Evolutionary conservation across 2,888 invertebrate species (phyloP).

Genomic region (Chrysolina americana): DNA sequence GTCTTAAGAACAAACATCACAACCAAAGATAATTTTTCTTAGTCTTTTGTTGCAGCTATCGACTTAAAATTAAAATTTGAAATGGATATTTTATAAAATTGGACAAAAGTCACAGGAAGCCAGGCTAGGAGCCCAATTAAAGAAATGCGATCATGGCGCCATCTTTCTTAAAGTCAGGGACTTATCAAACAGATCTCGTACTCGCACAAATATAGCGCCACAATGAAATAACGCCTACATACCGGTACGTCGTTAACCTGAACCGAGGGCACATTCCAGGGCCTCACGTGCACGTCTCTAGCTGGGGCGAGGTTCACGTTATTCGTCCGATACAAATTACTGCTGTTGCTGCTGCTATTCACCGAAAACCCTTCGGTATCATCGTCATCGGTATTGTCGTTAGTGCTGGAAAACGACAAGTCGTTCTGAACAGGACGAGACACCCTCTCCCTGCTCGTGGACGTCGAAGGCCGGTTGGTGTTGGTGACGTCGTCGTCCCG

Average conservation of each 20-base stretch:
- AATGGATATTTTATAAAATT: too few relatives aligned
- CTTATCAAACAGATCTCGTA: too few relatives aligned
- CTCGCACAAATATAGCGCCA: too few relatives aligned
- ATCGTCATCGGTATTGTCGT: conserved; percentile 39
- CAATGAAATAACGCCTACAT: not conserved
- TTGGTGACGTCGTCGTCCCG: conserved; percentile 29
- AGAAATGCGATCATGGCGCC: too few relatives aligned
- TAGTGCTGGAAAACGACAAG: conserved; percentile 53
- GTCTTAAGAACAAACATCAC: too few relatives aligned
- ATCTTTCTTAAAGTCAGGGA: too few relatives aligned
- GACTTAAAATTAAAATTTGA: too few relatives aligned
- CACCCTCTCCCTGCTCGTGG: conserved; percentile 26
- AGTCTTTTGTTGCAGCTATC: too few relatives aligned
- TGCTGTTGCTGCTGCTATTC: conserved; percentile 37
- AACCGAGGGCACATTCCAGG: conserved; percentile 66
- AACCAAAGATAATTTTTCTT: too few relatives aligned
- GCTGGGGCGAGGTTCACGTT: conserved; percentile 53
- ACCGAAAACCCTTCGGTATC: conserved; percentile 51
- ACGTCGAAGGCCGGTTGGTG: conserved; percentile 11
- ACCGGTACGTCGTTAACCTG: conserved; percentile 76
- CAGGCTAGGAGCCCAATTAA: too few relatives aligned
- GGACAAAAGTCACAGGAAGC: too few relatives aligned
- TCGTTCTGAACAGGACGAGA: conserved; percentile 27
- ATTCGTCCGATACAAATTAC: conserved; percentile 54
- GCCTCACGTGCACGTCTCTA: conserved; percentile 34